Percentiles rank a stretch among this genome's conserved stretches.
These are phyloP conservation scores for Clangula hyemalis DNA, from an alignment of 2,797 vertebrate genomes.

Conservation along the genomic window DNA sequence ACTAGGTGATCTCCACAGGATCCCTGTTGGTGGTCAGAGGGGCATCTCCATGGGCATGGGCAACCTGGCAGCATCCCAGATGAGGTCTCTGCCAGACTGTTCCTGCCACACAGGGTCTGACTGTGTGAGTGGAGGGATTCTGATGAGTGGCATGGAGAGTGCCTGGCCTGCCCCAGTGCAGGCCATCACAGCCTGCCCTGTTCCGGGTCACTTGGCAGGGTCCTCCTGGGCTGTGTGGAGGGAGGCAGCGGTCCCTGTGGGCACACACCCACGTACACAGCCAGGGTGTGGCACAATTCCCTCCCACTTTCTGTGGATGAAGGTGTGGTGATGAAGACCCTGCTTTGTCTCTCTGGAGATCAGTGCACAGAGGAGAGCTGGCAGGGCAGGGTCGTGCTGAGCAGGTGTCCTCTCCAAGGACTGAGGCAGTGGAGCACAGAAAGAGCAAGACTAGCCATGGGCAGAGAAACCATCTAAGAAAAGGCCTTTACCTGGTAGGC, in stretches of 20 bases:
- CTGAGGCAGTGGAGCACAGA: background rate
- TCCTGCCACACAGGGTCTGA: background rate
- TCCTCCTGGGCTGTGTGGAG: background rate
- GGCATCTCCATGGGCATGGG: background rate
- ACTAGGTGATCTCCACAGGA: background rate
- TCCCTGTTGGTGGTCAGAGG: no score
- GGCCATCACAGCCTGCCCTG: background rate
- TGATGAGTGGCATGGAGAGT: background rate
- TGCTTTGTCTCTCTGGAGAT: background rate
- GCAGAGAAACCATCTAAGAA: background rate
- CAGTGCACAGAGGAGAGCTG: background rate
- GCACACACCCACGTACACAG: accelerated
- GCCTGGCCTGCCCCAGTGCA: background rate
- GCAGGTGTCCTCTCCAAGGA: background rate
- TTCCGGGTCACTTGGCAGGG: background rate
- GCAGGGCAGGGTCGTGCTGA: background rate
- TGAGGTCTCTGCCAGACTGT: background rate
- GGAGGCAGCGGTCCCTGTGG: background rate
- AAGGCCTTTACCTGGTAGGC: background rate
- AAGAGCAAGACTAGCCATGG: background rate
- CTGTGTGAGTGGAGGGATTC: background rate
- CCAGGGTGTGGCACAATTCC: no score
- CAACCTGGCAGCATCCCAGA: background rate
- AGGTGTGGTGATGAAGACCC: background rate
- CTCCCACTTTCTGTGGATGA: accelerated